A percentile compares a stretch with the other conserved stretches of the same genome.
Conservation (phyloP, 2,113 vertebrate genomes). For the Osmerus eperlanus region DNA sequence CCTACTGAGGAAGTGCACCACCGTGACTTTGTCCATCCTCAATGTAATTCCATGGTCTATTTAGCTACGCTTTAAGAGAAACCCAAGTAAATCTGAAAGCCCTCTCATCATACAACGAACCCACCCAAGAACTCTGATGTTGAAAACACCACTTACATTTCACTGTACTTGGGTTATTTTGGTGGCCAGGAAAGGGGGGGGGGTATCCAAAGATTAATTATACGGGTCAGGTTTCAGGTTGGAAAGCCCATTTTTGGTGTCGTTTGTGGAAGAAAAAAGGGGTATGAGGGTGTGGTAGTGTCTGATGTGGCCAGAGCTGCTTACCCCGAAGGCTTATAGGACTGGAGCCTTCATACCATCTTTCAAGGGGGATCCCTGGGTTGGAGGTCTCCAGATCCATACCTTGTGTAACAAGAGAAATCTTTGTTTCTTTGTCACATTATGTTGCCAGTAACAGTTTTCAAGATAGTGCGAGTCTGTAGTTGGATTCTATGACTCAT, state of each 20-base stretch:
- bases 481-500: too few species aligned
- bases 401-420: too few species aligned
- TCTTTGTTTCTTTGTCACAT: too few species aligned
- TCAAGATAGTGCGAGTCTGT: too few species aligned
- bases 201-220: slow-evolving; percentile 54
- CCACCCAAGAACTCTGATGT: slow-evolving; percentile 1
- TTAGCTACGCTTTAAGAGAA: too few species aligned
- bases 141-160: slow-evolving; percentile 15
- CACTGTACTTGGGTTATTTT: slow-evolving; percentile 29
- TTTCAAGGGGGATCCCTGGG: slow-evolving; percentile 36
- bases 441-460: too few species aligned
- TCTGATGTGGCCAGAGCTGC: slow-evolving; percentile 63
- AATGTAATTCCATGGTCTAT: too few species aligned
- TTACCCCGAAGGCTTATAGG: slow-evolving; percentile 48
- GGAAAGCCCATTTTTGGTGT: slow-evolving; percentile 65
- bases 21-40: not conserved
- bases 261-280: slow-evolving; percentile 51
- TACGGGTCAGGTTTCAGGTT: slow-evolving; percentile 67
- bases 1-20: slow-evolving; percentile 29
- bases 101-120: slow-evolving; percentile 16
- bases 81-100: too few species aligned
- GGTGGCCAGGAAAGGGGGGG: slow-evolving; percentile 25
- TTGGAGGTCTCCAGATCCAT: too few species aligned
- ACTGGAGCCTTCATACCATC: slow-evolving; percentile 38
- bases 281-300: slow-evolving; percentile 62